These are phyloP conservation scores for Tenthredo notha DNA, from an alignment of 2,888 invertebrate species.

Conservation along the genomic window DNA sequence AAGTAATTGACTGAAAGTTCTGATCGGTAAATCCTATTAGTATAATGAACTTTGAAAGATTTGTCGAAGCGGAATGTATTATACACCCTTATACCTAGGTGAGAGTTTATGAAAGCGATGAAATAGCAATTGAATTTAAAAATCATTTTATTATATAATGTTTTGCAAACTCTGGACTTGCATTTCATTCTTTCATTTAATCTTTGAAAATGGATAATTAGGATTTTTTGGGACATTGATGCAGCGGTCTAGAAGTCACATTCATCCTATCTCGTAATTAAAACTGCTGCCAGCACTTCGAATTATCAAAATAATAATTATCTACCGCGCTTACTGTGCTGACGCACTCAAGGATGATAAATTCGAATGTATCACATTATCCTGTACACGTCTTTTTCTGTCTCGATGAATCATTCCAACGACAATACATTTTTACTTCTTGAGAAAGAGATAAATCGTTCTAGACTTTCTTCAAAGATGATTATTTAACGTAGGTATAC, in stretches of 20 bases:
- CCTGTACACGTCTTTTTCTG: neutral
- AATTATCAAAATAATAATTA: neutral
- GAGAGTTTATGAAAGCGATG: neutral
- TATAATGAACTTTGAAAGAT: neutral
- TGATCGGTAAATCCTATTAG: neutral
- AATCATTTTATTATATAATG: neutral
- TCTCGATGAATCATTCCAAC: neutral
- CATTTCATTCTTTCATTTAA: neutral
- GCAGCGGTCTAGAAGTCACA: neutral
- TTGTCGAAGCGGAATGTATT: neutral
- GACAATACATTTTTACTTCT: neutral
- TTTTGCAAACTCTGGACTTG: neutral
- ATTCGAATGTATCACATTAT: neutral
- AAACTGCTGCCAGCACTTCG: neutral
- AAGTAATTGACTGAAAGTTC: constrained; percentile 1
- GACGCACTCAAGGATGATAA: neutral
- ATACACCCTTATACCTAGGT: neutral
- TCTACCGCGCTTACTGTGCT: neutral
- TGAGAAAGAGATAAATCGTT: neutral
- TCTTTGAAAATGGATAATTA: neutral
- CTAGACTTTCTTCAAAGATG: neutral
- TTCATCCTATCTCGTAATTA: neutral
- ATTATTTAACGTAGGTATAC: neutral
- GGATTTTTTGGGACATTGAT: neutral
- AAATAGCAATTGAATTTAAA: neutral